Conservation (phyloP, 37 sponge, comb jelly and placozoan genomes). For the Hormiphora californensis region DNA sequence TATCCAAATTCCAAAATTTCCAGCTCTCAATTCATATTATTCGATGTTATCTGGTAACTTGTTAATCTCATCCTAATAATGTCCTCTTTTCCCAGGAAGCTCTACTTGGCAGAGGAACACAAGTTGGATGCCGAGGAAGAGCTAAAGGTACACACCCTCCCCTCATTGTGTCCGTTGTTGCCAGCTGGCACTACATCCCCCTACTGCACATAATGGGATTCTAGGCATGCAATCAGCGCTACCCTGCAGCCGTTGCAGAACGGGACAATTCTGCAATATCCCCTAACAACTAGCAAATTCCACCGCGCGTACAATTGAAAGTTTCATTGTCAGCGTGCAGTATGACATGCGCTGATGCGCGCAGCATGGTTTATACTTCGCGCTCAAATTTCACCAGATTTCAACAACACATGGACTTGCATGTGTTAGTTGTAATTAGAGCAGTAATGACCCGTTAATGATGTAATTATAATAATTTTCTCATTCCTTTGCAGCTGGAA, state of each 20-base stretch:
- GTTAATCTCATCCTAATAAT: too few species aligned
- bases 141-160: not conserved
- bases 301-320: not conserved
- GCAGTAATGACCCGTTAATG: too few species aligned
- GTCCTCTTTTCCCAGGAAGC: conserved; percentile 8
- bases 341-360: conserved; percentile 41
- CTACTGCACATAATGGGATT: too few species aligned
- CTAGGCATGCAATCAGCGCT: too few species aligned
- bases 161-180: not conserved
- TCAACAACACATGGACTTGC: too few species aligned
- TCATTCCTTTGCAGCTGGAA: not conserved
- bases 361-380: too few species aligned
- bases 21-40: too few species aligned
- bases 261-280: conserved; percentile 3
- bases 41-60: too few species aligned
- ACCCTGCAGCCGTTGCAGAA: not conserved
- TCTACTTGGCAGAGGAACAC: conserved; percentile 16
- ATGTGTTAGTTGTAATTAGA: too few species aligned
- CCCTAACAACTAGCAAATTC: not conserved
- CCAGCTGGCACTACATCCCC: too few species aligned
- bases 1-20: not conserved
- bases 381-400: too few species aligned
- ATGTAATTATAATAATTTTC: too few species aligned
- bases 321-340: conserved; percentile 39
- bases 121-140: not conserved